A percentile compares a stretch with the other conserved stretches of the same genome.
Evolutionary conservation across 2,113 vertebrate genomes (phyloP).

Genomic region (Scortum barcoo): DNA sequence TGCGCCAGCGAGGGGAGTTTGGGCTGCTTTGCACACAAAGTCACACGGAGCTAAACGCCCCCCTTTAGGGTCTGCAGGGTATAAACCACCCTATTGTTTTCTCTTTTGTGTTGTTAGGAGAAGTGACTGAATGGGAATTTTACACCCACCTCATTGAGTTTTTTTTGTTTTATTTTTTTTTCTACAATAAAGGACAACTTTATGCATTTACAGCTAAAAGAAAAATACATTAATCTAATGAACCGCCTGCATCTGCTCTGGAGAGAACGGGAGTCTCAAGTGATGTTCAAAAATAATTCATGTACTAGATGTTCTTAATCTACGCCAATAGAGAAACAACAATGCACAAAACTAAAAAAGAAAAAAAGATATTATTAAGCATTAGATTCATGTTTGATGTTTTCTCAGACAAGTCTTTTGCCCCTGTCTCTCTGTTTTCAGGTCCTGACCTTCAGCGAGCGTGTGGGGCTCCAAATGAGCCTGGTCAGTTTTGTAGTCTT

Average conservation of each 20-base stretch:
- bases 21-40: slow-evolving; percentile 80
- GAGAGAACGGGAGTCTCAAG: slow-evolving; percentile 38
- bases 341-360: slow-evolving; percentile 5
- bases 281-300: slow-evolving; percentile 41
- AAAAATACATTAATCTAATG: slow-evolving; percentile 62
- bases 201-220: slow-evolving; percentile 54
- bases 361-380: neutral
- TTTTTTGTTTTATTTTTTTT: no score
- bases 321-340: slow-evolving; percentile 9
- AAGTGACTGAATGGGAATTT: slow-evolving; percentile 58
- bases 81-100: slow-evolving; percentile 75
- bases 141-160: slow-evolving; percentile 56
- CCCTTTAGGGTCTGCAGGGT: slow-evolving; percentile 79
- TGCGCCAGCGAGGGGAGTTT: slow-evolving; percentile 62
- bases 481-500: slow-evolving; percentile 92
- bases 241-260: slow-evolving; percentile 35
- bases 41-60: slow-evolving; percentile 81
- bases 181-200: slow-evolving; percentile 58
- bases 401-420: slow-evolving; percentile 81
- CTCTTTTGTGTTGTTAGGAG: slow-evolving; percentile 69
- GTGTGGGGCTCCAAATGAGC: slow-evolving; percentile 73
- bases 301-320: slow-evolving; percentile 23
- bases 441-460: slow-evolving; percentile 88
- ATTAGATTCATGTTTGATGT: slow-evolving; percentile 82
- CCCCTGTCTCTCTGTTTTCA: slow-evolving; percentile 83